A percentile compares a stretch with the other conserved stretches of the same genome.
phyloP scores from a whole-genome alignment of 2,797 vertebrate genomes.

The Chaenodraco wilsoni region DNA sequence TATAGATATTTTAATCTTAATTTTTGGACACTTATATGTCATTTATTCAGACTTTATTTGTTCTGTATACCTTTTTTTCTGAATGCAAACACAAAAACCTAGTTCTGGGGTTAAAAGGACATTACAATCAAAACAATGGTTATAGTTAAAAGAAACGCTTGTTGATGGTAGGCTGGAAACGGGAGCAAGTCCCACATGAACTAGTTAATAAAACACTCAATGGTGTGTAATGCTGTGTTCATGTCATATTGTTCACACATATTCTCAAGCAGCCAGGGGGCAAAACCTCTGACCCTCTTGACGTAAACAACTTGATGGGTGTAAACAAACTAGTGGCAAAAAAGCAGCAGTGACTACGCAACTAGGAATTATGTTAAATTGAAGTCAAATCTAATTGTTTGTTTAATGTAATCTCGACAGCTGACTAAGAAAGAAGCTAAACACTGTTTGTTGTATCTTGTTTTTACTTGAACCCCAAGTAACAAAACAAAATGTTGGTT shows the following conservation, averaged over 20 bases:
- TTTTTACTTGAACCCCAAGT: not conserved
- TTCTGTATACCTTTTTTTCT: not conserved
- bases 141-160: not conserved
- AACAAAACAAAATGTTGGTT: not conserved
- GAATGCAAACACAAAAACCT: not conserved
- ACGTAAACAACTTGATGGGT: not conserved
- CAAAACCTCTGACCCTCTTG: not conserved
- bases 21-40: not conserved
- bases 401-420: not conserved
- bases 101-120: not conserved
- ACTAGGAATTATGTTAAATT: not conserved
- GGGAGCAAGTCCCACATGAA: no score
- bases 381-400: not conserved
- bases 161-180: not conserved
- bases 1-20: slow-evolving; percentile 2
- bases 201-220: no score
- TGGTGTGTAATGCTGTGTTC: not conserved
- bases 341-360: not conserved
- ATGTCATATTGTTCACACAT: not conserved
- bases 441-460: not conserved
- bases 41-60: not conserved
- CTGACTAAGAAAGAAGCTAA: not conserved
- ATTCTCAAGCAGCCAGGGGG: not conserved
- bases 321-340: not conserved
- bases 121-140: not conserved